phyloP scores from a whole-genome alignment of 2,888 invertebrate species.

The Cosmia trapezina region DNA sequence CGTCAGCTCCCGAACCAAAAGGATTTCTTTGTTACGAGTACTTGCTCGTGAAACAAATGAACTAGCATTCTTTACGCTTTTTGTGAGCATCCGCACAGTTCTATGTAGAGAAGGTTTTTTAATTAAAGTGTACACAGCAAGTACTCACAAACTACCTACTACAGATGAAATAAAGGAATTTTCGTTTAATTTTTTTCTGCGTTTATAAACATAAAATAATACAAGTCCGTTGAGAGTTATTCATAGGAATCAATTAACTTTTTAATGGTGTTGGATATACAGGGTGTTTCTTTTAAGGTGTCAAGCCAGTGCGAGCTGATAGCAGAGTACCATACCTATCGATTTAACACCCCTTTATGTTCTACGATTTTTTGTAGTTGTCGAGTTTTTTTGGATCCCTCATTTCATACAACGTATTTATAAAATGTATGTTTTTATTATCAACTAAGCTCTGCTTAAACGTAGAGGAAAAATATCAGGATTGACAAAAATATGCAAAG shows the following conservation, averaged over 20 bases:
- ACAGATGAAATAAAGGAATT: slow-evolving; percentile 3
- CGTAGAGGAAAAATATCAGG: too few species aligned
- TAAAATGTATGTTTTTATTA: too few species aligned
- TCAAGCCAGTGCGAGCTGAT: too few species aligned
- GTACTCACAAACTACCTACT: background rate
- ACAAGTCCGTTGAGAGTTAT: background rate
- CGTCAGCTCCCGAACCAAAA: background rate
- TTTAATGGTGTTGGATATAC: too few species aligned
- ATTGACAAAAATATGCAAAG: too few species aligned
- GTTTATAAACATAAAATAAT: background rate
- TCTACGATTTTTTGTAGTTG: too few species aligned
- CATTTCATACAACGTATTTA: too few species aligned
- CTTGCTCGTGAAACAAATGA: slow-evolving; percentile 24
- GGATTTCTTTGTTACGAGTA: slow-evolving; percentile 11
- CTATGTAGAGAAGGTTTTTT: slow-evolving; percentile 24
- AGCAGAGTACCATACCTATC: too few species aligned
- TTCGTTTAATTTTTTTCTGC: background rate
- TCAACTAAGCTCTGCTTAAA: too few species aligned
- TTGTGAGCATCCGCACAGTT: slow-evolving; percentile 24
- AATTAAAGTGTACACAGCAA: slow-evolving; percentile 28
- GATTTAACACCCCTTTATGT: too few species aligned
- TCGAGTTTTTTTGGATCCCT: too few species aligned
- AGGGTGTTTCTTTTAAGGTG: too few species aligned
- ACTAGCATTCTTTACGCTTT: slow-evolving; percentile 33
- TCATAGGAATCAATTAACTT: background rate